Base-by-base conservation (phyloP, 1,140 invertebrate genomes). In the Danaus plexippus region DNA sequence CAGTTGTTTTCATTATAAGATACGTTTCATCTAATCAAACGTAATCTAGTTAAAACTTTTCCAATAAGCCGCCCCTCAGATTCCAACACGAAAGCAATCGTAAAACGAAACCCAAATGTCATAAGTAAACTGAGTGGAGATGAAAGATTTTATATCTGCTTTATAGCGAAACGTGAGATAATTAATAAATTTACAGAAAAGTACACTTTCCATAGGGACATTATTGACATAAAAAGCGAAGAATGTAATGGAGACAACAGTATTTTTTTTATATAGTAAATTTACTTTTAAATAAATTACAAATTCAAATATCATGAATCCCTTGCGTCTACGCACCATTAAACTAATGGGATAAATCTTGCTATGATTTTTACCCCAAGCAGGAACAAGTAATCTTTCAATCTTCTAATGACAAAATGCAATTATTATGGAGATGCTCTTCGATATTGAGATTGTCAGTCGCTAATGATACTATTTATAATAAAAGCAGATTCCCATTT, bases 21-120 rank as follows among this genome's bases (percentile, higher is more conserved):
- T 64, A 44, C 59, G 57, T 67, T 52, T 54, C 57, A 60, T 66
- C 63, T 81, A 82, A 78, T 75, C 73, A 75, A 74, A 82, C 70
- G 60, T 80, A 77, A 80, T 80, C 73, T 71, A 74, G 79, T 82
- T 82, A 81, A 83, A 86, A 86, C 79, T 84, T 86, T 86, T 77
- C 83, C 79, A 86, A 86, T 86, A 85, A 81, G 69, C 66, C 55
- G 64, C 73, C 75, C 75, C 72, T 61, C 69, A 70, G 73, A 75
- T 75, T 71, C 64, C 66, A 64, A 62, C 71, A 68, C 65, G 67
- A 70, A 59, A 64, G 57, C 67, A 66, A 69, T 65, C 62, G 68
- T 69, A 66, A 71, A 65, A 59, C 53, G 60, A 54, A 64, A 45
- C 43, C 54, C 45, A 49, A 56, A 60, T 62, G 60, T 60, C 59